Conservation (phyloP, 2,113 vertebrate genomes). For the Circaetus cinerascens region DNA sequence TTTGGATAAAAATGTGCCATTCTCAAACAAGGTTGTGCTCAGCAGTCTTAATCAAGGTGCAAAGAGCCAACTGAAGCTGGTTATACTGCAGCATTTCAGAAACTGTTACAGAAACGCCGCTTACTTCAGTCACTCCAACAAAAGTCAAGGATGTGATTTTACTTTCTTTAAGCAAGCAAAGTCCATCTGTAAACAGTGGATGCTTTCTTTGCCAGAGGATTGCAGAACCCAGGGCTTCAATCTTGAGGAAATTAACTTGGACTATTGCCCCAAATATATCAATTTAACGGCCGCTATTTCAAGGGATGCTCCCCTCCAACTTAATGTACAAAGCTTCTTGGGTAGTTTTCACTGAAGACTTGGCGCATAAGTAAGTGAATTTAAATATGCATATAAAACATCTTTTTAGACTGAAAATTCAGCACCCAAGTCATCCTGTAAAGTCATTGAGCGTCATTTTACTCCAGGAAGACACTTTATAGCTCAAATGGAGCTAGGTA, state of each 20-base stretch:
- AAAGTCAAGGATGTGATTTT: background rate
- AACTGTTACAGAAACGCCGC: background rate
- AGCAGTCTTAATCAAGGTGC: conserved; percentile 37
- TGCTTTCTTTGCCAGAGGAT: background rate
- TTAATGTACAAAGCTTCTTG: background rate
- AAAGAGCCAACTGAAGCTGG: background rate
- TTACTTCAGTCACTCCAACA: background rate
- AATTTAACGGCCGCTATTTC: background rate
- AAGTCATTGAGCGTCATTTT: conserved; percentile 26
- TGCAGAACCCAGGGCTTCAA: background rate
- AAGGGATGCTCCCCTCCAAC: background rate
- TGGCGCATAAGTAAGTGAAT: background rate
- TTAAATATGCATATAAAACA: background rate
- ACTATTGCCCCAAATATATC: background rate
- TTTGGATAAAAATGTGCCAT: conserved; percentile 67
- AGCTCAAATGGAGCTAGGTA: conserved; percentile 2
- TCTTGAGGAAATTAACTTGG: background rate
- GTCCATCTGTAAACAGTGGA: background rate
- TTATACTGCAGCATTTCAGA: background rate
- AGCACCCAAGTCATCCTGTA: conserved; percentile 45
- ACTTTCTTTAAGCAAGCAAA: background rate
- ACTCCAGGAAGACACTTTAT: conserved; percentile 1
- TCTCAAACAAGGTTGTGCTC: conserved; percentile 61
- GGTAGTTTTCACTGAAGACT: background rate
- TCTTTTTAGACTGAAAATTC: background rate